These are phyloP conservation scores for Archips crataeganus DNA, from an alignment of 2,888 invertebrate species.

Conservation along the genomic window DNA sequence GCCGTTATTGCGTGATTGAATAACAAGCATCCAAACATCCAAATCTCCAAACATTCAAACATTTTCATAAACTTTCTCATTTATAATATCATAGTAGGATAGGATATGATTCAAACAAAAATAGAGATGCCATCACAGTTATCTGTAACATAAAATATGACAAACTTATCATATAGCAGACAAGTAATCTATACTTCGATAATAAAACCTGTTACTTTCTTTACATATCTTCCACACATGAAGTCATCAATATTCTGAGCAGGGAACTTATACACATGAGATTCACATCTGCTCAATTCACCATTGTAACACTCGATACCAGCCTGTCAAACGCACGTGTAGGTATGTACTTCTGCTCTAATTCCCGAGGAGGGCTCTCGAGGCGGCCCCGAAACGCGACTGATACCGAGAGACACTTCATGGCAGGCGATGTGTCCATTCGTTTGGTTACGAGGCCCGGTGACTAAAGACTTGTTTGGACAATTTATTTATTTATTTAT, in stretches of 20 bases:
- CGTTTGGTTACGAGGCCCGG: slow-evolving; percentile 17
- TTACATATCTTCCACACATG: background rate
- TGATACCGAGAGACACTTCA: slow-evolving; percentile 34
- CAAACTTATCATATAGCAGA: too few species aligned
- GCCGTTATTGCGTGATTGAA: too few species aligned
- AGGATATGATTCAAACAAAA: too few species aligned
- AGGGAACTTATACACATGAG: background rate
- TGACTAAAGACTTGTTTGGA: background rate
- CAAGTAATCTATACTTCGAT: too few species aligned
- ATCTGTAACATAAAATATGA: too few species aligned
- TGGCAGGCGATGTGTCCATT: slow-evolving; percentile 15
- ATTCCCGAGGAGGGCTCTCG: slow-evolving; percentile 23
- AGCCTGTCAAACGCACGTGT: slow-evolving; percentile 16
- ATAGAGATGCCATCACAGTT: too few species aligned
- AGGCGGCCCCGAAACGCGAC: slow-evolving; percentile 25
- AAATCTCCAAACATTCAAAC: too few species aligned
- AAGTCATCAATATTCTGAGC: background rate
- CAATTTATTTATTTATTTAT: too few species aligned
- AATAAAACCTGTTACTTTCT: too few species aligned
- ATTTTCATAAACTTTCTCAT: too few species aligned
- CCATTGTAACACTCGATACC: slow-evolving; percentile 20
- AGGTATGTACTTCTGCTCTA: slow-evolving; percentile 36
- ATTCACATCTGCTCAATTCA: background rate
- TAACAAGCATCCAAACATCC: too few species aligned
- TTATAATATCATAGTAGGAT: too few species aligned